Base-by-base conservation (phyloP, 2,888 invertebrate genomes). In the Adelphocoris suturalis region DNA sequence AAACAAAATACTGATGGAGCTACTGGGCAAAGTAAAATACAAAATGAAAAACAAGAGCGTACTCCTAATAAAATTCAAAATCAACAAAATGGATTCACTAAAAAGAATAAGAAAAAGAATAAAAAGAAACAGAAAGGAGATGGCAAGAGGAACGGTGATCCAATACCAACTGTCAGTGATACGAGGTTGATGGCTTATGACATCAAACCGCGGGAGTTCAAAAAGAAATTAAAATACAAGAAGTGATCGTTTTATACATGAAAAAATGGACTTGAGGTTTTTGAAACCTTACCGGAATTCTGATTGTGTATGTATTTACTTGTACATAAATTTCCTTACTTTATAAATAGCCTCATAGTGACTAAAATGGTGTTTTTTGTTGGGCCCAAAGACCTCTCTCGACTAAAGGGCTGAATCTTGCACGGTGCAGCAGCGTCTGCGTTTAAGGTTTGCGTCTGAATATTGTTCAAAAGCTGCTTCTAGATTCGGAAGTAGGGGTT, bases 101-200 rank as follows among this genome's bases (percentile, higher is more conserved):
- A 90, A 57, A 89, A 89, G 27, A 48, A 28, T 57, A 93, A 93
- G 91, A 93, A 92, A 89, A 90, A 90, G 23, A 23, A 90, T 27
- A 75, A 81, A 61, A 89, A 87, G 48, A 80, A 89, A 23, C 52
- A 12, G 76, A 90, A 84, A 84, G 86, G 91, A 78, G 19, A 55
- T 75, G 68, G 85, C 91, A 91, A 55, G 90, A 86, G 76, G 91
- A 91, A 80, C 89, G 84, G 82, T 88, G 28, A 68, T 14, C 46
- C 68, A 75, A 90, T 92, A 57, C 91, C 91, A 78, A 90, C 93
- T n/a, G 89, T 92, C 89, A 93, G 85, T 1, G 97, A 98, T 93
- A 96, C 97, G 91, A 95, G 99, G 91, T 94, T 99, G 12, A 95
- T 96, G 92, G 98, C 98, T 0, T 99, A 97, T 93, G 99, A 98